phyloP scores from a whole-genome alignment of 2,888 invertebrate species.

The Phengaris alcon region DNA sequence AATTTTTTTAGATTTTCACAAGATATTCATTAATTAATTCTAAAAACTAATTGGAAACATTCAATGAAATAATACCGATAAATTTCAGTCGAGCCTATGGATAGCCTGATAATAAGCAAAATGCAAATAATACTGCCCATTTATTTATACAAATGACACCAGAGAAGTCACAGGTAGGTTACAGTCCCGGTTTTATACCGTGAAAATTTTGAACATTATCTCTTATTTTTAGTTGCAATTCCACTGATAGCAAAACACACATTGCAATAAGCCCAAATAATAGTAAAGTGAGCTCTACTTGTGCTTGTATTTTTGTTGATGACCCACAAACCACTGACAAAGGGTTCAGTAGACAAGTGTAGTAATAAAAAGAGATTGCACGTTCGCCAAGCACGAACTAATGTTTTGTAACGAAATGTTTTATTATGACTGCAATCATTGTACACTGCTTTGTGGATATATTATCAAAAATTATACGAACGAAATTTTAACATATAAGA shows the following conservation, averaged over 20 bases:
- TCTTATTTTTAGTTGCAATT: conserved; percentile 22
- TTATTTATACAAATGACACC: too few species aligned
- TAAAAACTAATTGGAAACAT: too few species aligned
- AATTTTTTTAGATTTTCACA: too few species aligned
- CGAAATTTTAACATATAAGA: neutral
- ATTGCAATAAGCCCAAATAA: conserved; percentile 15
- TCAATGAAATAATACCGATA: too few species aligned
- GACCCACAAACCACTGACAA: conserved; percentile 28
- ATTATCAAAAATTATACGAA: neutral
- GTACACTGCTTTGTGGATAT: neutral
- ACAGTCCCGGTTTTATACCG: neutral
- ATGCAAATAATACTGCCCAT: too few species aligned
- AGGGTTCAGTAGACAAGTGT: conserved; percentile 24
- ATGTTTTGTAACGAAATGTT: conserved; percentile 28
- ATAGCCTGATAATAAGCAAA: too few species aligned
- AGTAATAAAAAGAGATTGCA: conserved; percentile 29
- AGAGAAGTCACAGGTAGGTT: neutral
- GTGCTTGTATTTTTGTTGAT: conserved; percentile 27
- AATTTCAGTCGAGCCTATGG: too few species aligned
- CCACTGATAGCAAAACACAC: conserved; percentile 21
- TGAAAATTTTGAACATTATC: neutral
- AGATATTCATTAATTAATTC: too few species aligned
- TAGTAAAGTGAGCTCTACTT: conserved; percentile 18
- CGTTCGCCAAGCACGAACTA: conserved; percentile 25
- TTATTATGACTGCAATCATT: neutral